phyloP scores from a whole-genome alignment of 2,888 invertebrate genomes.

The Phymatocera aterrima region DNA sequence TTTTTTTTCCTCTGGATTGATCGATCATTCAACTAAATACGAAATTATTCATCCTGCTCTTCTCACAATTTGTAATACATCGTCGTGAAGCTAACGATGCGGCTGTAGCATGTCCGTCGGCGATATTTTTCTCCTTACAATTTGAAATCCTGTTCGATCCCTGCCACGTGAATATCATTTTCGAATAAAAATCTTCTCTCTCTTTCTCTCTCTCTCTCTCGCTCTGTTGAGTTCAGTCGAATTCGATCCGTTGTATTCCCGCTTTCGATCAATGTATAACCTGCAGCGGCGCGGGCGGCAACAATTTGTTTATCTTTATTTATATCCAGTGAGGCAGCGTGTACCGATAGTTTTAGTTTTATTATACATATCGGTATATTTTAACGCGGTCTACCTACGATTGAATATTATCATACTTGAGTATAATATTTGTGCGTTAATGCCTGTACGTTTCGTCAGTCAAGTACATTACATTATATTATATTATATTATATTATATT shows the following conservation, averaged over 20 bases:
- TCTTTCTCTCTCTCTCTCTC: neutral
- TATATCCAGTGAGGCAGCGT: neutral
- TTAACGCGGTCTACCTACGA: no score
- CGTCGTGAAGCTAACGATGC: neutral
- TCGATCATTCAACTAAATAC: no score
- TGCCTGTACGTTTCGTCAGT: no score
- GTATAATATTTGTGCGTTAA: no score
- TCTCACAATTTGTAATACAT: neutral
- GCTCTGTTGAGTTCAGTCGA: neutral
- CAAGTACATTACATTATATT: no score
- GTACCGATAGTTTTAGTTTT: no score
- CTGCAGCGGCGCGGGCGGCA: neutral
- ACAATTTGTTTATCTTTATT: no score
- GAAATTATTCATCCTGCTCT: neutral
- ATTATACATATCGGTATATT: no score
- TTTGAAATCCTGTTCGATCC: neutral
- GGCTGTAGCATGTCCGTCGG: neutral
- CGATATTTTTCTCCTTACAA: constrained; percentile 7
- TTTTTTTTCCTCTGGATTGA: no score
- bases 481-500: no score
- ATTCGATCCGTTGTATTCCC: neutral
- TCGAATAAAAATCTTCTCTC: neutral
- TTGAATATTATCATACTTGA: no score
- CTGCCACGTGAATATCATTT: constrained; percentile 6
- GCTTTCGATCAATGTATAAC: neutral